Conservation (phyloP, 1,140 invertebrate species). For the Lepidotrigona ventralis region DNA sequence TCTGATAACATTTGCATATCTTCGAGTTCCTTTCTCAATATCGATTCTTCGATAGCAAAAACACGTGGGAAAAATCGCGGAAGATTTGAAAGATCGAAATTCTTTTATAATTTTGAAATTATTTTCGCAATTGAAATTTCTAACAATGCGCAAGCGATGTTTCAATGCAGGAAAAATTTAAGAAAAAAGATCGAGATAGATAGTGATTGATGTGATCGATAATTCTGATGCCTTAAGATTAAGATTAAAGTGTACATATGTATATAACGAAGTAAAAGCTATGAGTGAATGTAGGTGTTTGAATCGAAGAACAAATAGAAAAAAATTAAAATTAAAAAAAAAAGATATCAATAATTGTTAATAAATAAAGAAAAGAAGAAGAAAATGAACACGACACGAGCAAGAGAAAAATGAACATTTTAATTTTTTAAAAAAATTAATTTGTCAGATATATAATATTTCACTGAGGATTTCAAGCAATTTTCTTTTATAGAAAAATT, state of each 20-base stretch:
- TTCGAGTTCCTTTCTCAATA: background rate
- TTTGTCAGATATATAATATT: background rate
- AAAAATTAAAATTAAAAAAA: background rate
- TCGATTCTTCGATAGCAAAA: background rate
- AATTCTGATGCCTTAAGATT: background rate
- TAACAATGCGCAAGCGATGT: background rate
- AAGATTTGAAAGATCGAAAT: background rate
- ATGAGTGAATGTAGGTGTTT: no score
- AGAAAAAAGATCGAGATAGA: background rate
- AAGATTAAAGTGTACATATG: background rate
- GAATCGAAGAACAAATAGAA: no score
- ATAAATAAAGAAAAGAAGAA: background rate
- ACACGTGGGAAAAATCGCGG: background rate
- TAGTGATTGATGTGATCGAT: background rate
- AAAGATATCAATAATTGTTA: background rate
- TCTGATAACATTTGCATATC: background rate
- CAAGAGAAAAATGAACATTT: no score
- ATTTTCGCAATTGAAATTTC: background rate
- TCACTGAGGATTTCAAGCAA: no score
- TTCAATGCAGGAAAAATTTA: background rate
- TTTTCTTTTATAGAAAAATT: no score
- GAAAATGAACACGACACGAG: background rate
- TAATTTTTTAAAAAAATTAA: background rate
- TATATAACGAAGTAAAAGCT: background rate
- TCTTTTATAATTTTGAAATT: background rate